Conservation (phyloP, 2,113 vertebrate species). For the Apodemus sylvaticus region DNA sequence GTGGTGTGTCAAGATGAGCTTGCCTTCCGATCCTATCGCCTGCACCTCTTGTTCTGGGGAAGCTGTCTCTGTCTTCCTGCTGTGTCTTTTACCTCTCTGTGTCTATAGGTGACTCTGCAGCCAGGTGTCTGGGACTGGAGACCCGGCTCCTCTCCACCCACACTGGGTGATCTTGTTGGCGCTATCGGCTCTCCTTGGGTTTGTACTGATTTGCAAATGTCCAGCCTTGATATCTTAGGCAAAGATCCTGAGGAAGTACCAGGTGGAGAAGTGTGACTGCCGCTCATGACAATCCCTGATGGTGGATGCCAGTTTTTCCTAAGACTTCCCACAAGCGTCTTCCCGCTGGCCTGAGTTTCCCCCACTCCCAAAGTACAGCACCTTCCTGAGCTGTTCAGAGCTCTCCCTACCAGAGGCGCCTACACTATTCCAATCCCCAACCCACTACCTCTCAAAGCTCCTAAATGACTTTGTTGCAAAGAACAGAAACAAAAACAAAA, state of each 20-base stretch:
- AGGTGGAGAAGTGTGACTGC: not conserved
- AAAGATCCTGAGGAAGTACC: rapidly evolving
- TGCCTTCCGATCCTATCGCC: not conserved
- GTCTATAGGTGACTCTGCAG: not conserved
- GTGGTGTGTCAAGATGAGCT: not conserved
- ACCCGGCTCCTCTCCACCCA: not conserved
- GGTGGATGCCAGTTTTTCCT: not conserved
- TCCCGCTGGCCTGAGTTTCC: not conserved
- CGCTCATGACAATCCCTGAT: rapidly evolving
- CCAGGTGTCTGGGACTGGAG: not conserved
- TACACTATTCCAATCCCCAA: too few relatives aligned
- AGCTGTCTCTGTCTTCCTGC: not conserved
- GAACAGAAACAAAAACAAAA: not conserved
- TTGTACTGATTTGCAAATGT: not conserved
- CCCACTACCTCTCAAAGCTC: not conserved
- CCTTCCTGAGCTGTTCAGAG: not conserved
- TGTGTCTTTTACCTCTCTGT: not conserved
- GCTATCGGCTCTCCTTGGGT: not conserved
- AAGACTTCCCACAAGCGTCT: rapidly evolving
- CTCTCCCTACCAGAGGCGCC: not conserved
- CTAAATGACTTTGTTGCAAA: not conserved
- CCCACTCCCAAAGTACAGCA: not conserved
- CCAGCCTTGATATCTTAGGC: not conserved
- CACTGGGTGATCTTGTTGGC: not conserved
- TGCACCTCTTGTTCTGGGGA: not conserved